phyloP scores from a whole-genome alignment of 2,888 invertebrate genomes.

The Chrysomela aeneicollis region DNA sequence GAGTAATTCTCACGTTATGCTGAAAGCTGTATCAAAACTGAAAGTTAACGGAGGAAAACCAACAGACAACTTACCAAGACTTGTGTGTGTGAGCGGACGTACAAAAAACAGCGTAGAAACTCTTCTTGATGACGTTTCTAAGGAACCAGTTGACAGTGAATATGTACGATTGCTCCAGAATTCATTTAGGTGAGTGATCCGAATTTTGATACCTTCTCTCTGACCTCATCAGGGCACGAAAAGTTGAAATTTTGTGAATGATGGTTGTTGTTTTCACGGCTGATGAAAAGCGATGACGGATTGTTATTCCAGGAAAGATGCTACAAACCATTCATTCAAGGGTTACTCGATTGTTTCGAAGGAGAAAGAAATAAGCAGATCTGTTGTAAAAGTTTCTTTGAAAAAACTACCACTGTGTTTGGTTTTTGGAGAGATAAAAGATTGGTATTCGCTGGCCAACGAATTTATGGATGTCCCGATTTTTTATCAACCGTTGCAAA shows the following conservation, averaged over 20 bases:
- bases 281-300: too few relatives aligned
- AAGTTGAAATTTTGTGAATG: too few relatives aligned
- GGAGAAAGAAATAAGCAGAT: not conserved
- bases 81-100: conserved; percentile 80
- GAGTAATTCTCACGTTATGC: conserved; percentile 77
- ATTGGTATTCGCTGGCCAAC: not conserved
- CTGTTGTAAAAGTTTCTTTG: not conserved
- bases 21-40: conserved; percentile 68
- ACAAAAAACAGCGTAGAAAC: not conserved
- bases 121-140: not conserved
- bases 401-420: not conserved
- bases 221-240: too few relatives aligned
- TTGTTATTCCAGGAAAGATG: not conserved
- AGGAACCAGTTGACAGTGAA: not conserved
- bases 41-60: conserved; percentile 71
- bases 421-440: not conserved
- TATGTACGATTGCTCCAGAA: not conserved
- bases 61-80: conserved; percentile 72
- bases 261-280: too few relatives aligned
- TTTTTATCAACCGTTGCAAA: not conserved
- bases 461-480: not conserved
- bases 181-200: not conserved
- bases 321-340: not conserved
- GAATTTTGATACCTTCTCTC: too few relatives aligned
- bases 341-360: not conserved